Base-by-base conservation (phyloP, 2,888 invertebrate species). In the Pseudeuparius sepicola region DNA sequence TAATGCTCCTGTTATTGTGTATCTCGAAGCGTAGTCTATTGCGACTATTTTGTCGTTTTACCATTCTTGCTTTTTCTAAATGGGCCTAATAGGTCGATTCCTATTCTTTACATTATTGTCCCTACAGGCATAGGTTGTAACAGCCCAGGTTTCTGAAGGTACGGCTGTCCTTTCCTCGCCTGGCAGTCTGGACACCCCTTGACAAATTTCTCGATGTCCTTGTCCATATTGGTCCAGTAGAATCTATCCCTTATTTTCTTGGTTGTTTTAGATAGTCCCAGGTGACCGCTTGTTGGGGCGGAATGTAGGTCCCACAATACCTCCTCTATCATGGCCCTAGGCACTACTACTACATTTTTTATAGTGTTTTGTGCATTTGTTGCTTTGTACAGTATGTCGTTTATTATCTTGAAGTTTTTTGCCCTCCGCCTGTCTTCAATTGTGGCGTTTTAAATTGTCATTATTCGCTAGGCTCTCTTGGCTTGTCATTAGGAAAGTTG, bases 21-120 rank as follows among this genome's bases (percentile, higher is more conserved):
- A 52, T 17, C 46, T 17, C 1, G 51, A 48, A 4, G 49, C 46
- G 20, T 48, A 52, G 28, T 49, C 49, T 2, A 48, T 50, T 0
- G 49, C 48, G 4, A 52, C 48, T 2, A 51, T 36, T 7, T 50
- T 48, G 4, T 43, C 1, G 38, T 49, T 31, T 49, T 48, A 9
- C 45, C 47, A 5, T 24, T 28, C 7, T 20, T 31, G 16, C 46
- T 48, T 29, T 33, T 38, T 3, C 41, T 14, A 36, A 51, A 46
- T 1, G 48, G 47, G 4, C 49, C 49, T 29, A 52, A 34, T 13
- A 49, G 13, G 24, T 51, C 48, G 10, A n/a, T n/a, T n/a, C n/a
- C n/a, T n/a, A n/a, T n/a, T n/a, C n/a, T n/a, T n/a, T n/a, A n/a
- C n/a, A n/a, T n/a, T 49, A 45, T n/a, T 37, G 40, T 9, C 36